Conservation (phyloP, 2,113 vertebrate species). For the Pseudonaja textilis region DNA sequence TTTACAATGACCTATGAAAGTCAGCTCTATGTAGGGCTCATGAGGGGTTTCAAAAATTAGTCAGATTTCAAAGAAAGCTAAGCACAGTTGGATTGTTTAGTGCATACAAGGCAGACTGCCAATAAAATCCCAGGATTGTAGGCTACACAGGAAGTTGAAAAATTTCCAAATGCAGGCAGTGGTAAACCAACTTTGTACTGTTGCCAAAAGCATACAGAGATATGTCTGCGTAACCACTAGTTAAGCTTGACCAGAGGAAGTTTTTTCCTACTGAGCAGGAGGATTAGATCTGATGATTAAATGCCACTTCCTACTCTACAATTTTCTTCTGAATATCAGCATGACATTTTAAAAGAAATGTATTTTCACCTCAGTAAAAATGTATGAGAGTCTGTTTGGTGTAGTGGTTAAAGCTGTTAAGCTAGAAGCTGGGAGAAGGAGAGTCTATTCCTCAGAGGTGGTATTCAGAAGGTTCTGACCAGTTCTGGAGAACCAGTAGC, state of each 20-base stretch:
- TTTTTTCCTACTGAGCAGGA: background rate
- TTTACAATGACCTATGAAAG: conserved; percentile 17
- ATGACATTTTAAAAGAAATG: background rate
- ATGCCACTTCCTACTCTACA: background rate
- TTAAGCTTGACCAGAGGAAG: background rate
- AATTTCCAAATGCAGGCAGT: background rate
- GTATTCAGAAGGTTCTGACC: no score
- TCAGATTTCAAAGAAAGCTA: background rate
- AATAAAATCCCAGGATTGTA: background rate
- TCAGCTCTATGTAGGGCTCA: background rate
- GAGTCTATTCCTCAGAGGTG: background rate
- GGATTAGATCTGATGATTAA: background rate
- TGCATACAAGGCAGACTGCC: background rate
- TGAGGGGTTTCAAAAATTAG: background rate
- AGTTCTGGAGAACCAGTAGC: no score
- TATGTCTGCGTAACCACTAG: background rate
- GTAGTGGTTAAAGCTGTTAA: background rate
- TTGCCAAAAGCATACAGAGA: background rate
- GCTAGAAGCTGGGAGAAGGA: background rate
- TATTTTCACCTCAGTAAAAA: background rate
- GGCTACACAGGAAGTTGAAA: background rate
- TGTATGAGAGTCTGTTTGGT: background rate
- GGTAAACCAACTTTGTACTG: background rate
- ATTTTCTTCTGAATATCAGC: background rate
- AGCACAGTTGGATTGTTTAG: background rate